phyloP scores from a whole-genome alignment of 1,140 invertebrate genomes.

The Ridgeia piscesae region DNA sequence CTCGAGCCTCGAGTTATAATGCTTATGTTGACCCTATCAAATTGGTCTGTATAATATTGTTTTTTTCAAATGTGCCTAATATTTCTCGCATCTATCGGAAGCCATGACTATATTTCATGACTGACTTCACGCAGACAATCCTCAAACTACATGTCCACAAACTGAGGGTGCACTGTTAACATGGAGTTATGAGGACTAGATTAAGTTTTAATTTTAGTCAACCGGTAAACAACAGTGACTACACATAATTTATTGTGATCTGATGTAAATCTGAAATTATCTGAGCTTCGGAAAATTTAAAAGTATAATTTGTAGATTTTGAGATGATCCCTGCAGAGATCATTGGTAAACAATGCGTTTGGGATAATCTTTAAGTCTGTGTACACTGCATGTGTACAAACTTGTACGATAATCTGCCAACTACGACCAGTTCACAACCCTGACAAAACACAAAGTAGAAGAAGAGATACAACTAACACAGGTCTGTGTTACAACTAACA shows the following conservation, averaged over 20 bases:
- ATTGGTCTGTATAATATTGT: no score
- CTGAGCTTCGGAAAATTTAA: background rate
- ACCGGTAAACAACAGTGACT: background rate
- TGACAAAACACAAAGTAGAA: background rate
- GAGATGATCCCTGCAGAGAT: background rate
- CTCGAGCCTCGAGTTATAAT: no score
- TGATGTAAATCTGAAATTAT: background rate
- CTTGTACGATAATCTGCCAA: background rate
- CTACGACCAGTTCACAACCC: background rate
- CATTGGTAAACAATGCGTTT: background rate
- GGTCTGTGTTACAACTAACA: background rate
- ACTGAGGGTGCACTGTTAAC: no score
- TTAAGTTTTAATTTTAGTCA: no score
- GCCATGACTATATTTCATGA: no score
- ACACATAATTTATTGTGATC: background rate
- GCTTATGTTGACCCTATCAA: no score
- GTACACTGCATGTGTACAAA: background rate
- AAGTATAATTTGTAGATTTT: background rate
- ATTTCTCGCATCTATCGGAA: no score
- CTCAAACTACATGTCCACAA: background rate
- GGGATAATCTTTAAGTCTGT: background rate
- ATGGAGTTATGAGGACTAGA: no score
- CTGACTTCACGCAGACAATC: background rate
- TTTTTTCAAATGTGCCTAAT: no score
- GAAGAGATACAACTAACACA: background rate